phyloP scores from a whole-genome alignment of 2,113 vertebrate species.

The Otus sunia region DNA sequence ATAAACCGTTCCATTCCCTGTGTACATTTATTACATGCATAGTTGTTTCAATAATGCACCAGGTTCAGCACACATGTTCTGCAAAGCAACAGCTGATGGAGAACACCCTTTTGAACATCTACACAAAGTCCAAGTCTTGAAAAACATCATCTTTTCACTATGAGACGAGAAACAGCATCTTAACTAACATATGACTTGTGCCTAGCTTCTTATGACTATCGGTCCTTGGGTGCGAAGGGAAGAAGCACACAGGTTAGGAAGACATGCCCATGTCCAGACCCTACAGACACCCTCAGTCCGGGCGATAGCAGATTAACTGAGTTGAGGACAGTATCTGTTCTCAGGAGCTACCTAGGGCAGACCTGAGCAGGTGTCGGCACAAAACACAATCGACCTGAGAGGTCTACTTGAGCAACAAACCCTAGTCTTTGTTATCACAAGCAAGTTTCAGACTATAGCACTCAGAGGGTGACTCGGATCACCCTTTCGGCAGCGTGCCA shows the following conservation, averaged over 20 bases:
- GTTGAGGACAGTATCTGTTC: neutral
- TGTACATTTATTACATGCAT: too few relatives aligned
- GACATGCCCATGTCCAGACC: neutral
- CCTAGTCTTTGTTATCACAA: neutral
- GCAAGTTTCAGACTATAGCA: neutral
- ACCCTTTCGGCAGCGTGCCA: neutral
- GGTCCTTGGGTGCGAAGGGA: neutral
- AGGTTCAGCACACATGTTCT: neutral
- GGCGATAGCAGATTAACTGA: neutral
- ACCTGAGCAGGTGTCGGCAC: neutral
- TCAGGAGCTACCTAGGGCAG: neutral
- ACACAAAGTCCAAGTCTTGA: neutral
- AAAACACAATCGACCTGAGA: neutral
- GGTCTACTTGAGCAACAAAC: neutral
- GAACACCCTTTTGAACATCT: neutral
- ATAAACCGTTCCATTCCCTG: neutral
- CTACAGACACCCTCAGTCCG: neutral
- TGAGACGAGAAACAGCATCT: neutral
- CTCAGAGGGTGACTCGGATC: neutral
- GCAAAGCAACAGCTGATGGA: neutral
- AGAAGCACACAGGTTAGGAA: neutral
- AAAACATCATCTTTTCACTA: neutral
- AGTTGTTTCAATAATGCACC: neutral
- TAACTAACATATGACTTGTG: neutral
- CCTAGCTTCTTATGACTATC: neutral